Evolutionary conservation across 64 coral and sea anemone genomes (phyloP).

Genomic region (Pocillopora damicornis): DNA sequence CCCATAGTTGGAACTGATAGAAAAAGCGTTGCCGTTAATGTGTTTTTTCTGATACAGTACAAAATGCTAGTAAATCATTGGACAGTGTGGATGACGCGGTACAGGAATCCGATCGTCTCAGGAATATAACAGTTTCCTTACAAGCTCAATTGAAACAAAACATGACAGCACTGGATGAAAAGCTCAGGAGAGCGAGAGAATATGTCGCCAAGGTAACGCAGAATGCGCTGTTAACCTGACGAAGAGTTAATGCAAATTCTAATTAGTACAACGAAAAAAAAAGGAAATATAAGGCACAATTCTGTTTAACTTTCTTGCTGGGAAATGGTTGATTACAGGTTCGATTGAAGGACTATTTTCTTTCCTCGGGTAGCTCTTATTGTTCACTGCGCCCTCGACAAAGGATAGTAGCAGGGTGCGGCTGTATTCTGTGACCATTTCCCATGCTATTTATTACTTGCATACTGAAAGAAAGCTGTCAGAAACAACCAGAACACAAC

Average conservation of each 20-base stretch:
- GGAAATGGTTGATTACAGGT: too few species aligned
- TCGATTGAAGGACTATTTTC: too few species aligned
- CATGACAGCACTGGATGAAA: slow-evolving; percentile 58
- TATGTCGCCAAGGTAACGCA: slow-evolving; percentile 83
- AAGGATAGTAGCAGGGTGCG: too few species aligned
- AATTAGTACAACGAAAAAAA: background rate
- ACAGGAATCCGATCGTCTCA: slow-evolving; percentile 32
- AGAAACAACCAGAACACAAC: too few species aligned
- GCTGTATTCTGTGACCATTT: too few species aligned
- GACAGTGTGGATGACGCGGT: slow-evolving; percentile 47
- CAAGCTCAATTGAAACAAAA: slow-evolving; percentile 48
- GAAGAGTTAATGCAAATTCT: background rate
- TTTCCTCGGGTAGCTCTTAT: too few species aligned
- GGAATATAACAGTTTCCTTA: slow-evolving; percentile 51
- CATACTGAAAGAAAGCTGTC: too few species aligned
- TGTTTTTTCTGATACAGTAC: slow-evolving; percentile 47
- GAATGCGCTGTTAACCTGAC: background rate
- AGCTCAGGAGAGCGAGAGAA: slow-evolving; percentile 67
- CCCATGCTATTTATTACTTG: too few species aligned
- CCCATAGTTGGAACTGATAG: background rate
- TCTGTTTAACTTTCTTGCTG: too few species aligned
- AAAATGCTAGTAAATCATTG: slow-evolving; percentile 47
- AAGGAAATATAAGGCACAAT: too few species aligned
- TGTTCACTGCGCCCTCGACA: too few species aligned
- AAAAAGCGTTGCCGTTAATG: background rate